Base-by-base conservation (phyloP, 37 sponge, comb jelly and placozoan species). In the Lycopodina hypogea region DNA sequence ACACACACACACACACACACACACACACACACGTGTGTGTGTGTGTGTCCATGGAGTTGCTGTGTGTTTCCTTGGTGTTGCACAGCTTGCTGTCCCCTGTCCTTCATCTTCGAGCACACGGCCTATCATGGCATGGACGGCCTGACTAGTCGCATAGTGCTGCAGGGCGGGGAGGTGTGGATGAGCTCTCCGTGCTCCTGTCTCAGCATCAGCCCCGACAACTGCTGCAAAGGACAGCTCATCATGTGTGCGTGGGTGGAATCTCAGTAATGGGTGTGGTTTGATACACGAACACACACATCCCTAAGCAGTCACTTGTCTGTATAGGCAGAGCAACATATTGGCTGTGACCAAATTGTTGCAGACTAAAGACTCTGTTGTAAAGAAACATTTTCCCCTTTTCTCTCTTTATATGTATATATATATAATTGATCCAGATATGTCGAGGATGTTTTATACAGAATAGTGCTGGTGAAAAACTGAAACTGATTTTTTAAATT, bases 41-140 rank as follows among this genome's bases (percentile, higher is more conserved):
- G 42, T 36, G 9, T 12, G 17, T 53, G 17, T 53, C 55, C 55
- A 53, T 53, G n/a, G n/a, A n/a, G n/a, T n/a, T n/a, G n/a, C 9
- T 45, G 9, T 45, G 9, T 45, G 48, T 67, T 28, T 11, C 37
- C 26, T 37, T 67, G 6, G 68, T 55, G 3, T 55, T 45, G 1
- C 57, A 0, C 56, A 78, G 85, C n/a, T 15, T 26, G 29, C 19
- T 57, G 79, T 58, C 89, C 89, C 0, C 71, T 89, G n/a, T 73
- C 89, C 3, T 89, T 80, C 72, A 89, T 89, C 41, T 89, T 89
- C 69, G 85, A 89, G 75, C 63, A 83, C 68, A 83, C 84, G 3
- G 84, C 80, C 29, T 83, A 83, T 68, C 64, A 83, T 41, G 78
- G 64, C 29, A 74, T 29, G 23, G 72, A 83, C 17, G 89, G 55